Conservation (phyloP, 2,113 vertebrate species). For the Nibea coibor region DNA sequence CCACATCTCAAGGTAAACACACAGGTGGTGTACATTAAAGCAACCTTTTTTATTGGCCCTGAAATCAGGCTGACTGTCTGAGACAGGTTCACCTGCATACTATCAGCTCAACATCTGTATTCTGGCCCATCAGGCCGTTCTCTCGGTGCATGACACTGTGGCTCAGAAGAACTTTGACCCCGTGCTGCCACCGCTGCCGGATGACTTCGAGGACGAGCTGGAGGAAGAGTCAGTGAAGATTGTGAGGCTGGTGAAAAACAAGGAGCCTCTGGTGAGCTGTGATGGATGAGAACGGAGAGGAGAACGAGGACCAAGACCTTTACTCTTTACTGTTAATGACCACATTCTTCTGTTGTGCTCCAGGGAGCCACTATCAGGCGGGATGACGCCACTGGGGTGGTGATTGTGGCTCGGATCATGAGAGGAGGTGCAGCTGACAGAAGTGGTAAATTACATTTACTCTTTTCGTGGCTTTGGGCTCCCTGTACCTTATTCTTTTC, state of each 20-base stretch:
- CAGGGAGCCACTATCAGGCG: conserved; percentile 96
- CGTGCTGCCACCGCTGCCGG: conserved; percentile 92
- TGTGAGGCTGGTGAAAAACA: conserved; percentile 96
- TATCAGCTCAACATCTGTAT: neutral
- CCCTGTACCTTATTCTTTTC: neutral
- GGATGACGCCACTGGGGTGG: conserved; percentile 90
- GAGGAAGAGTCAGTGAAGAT: conserved; percentile 98
- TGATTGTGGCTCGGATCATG: conserved; percentile 96
- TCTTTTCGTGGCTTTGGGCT: neutral
- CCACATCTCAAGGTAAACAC: conserved; percentile 92
- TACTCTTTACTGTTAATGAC: conserved; percentile 10
- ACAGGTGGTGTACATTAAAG: neutral
- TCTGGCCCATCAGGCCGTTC: conserved; percentile 86
- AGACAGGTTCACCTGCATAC: neutral
- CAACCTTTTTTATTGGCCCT: neutral
- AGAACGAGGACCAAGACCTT: neutral
- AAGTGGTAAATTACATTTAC: conserved; percentile 83
- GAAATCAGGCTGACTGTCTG: neutral
- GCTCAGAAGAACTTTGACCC: conserved; percentile 98
- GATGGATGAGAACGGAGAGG: neutral
- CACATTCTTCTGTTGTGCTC: neutral
- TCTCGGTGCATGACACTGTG: conserved; percentile 94
- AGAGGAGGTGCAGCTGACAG: conserved; percentile 94
- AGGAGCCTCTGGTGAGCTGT: conserved; percentile 91
- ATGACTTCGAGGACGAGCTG: conserved; percentile 92